Base-by-base conservation (phyloP, 1,140 invertebrate species). In the Anagrus nilaparvatae region DNA sequence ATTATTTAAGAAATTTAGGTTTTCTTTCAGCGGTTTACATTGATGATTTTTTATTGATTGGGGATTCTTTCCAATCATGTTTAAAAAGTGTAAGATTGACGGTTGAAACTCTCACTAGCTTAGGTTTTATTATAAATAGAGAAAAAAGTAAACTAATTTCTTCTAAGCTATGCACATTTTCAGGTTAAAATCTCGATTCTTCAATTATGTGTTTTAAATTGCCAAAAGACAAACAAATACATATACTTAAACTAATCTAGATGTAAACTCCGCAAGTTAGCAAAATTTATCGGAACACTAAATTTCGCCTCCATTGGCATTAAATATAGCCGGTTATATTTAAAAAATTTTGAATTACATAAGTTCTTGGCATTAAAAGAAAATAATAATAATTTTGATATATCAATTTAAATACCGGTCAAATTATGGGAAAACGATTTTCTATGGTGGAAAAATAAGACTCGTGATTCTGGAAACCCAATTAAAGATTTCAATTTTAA, bases 41-140 rank as follows among this genome's bases (percentile, higher is more conserved):
- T 14, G 39, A 39, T 20, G 30, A 41, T 41, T n/a, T 24, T 9
- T n/a, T 32, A 18, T 27, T 9, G n/a, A 28, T 38, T 2, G 16
- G 3, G 4, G 19, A 18, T n/a, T 28, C 3, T 9, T n/a, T 12
- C 6, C 14, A 17, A 2, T 0, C 27, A 28, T 38, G 23, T 9
- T 5, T 10, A 13, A 5, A 8, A 12, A 20, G 3, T 23, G 20
- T 5, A 7, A 21, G 8, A 21, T n/a, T 14, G n/a, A n/a, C n/a
- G n/a, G n/a, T n/a, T n/a, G n/a, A n/a, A n/a, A n/a, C n/a, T n/a
- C n/a, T n/a, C n/a, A 8, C 4, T 21, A n/a, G n/a, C n/a, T 35
- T 35, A 13, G 23, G 33, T 14, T 35, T 35, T 35, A 20, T 35
- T 21, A 21, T 35, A 21, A 35, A 35, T 23, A 7, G 10, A 2